Evolutionary conservation across 1,140 invertebrate species (phyloP).

Genomic region (Bombus impatiens): DNA sequence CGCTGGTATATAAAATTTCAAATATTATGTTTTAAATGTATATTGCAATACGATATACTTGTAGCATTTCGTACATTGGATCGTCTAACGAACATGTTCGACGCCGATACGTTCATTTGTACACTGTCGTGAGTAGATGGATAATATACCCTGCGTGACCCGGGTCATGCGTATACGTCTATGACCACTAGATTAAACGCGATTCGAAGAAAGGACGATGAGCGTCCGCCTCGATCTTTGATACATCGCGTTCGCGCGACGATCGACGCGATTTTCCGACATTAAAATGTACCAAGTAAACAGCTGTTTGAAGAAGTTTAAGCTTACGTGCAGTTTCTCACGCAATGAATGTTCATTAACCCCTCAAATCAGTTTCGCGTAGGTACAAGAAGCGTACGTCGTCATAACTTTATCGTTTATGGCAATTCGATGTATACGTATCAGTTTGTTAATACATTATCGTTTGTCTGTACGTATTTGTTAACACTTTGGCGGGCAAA

Average conservation of each 20-base stretch:
- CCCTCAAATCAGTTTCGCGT: not conserved
- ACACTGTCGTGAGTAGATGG: constrained; percentile 62
- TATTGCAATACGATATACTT: not conserved
- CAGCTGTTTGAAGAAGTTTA: no score
- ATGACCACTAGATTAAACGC: constrained; percentile 56
- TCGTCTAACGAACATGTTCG: constrained; percentile 25
- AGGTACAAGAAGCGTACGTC: no score
- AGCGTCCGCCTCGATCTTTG: not conserved
- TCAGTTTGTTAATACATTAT: not conserved
- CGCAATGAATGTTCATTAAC: not conserved
- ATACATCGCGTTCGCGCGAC: not conserved
- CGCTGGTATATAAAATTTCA: not conserved
- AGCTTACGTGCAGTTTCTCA: not conserved
- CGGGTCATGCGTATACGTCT: constrained; percentile 71
- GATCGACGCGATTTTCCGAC: not conserved
- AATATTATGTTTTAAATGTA: no score
- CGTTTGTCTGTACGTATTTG: not conserved
- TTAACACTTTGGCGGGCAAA: not conserved
- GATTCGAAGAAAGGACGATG: constrained; percentile 43
- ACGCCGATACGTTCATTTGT: constrained; percentile 48
- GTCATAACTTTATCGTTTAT: not conserved
- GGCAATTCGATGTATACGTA: not conserved
- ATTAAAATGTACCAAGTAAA: no score
- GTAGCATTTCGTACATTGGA: constrained; percentile 1
- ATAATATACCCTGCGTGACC: constrained; percentile 80